Conservation (phyloP, 1,140 invertebrate species). For the Zaprionus africanus region DNA sequence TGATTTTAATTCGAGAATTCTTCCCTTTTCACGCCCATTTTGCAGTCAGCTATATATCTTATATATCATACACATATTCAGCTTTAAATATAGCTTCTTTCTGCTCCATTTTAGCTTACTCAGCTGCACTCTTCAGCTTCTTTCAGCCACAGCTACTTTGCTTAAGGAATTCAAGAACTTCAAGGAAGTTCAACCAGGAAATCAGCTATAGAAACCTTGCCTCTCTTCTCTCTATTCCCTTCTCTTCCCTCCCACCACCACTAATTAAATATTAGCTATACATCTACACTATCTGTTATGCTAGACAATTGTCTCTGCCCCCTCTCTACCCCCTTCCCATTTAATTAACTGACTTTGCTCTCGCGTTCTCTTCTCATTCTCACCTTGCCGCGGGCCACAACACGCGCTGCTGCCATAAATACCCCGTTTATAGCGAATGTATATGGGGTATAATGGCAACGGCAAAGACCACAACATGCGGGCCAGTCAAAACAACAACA, state of each 20-base stretch:
- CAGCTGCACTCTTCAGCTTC: neutral
- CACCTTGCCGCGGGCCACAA: neutral
- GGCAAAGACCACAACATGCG: conserved; percentile 38
- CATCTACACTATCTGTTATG: neutral
- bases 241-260: too few species aligned
- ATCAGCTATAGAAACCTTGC: too few species aligned
- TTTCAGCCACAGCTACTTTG: neutral
- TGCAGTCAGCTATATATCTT: neutral
- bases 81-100: neutral
- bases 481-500: conserved; percentile 12
- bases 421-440: conserved; percentile 9
- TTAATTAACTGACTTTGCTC: conserved; percentile 4
- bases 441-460: conserved; percentile 42
- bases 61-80: neutral
- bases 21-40: too few species aligned
- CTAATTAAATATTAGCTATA: neutral
- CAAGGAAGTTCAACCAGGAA: too few species aligned
- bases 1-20: too few species aligned
- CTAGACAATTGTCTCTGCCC: neutral
- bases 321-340: neutral
- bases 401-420: conserved; percentile 13
- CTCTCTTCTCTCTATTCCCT: too few species aligned
- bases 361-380: neutral
- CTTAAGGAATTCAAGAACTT: neutral
- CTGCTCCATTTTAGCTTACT: neutral